Evolutionary conservation across 2,888 invertebrate species (phyloP), one percentile per base, ranked within the genome.

Genomic region (Rhynchonema sp.): DNA sequence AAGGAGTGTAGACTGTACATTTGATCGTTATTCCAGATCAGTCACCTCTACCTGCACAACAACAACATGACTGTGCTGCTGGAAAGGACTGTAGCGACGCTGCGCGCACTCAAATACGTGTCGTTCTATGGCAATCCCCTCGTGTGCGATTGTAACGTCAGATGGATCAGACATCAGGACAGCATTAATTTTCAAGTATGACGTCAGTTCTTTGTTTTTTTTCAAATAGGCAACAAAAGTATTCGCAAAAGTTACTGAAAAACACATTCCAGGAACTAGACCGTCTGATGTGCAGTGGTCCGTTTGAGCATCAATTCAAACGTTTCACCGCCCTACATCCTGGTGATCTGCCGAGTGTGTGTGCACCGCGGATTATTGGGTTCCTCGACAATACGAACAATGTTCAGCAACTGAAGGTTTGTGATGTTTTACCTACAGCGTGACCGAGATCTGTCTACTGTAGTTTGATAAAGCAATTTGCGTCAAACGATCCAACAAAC

Each of bases 61-160:
- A 75, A 75, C 63, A 68, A 70, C 55, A 67, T 78, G 23, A 64
- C 65, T 46, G 71, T 73, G n/a, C 61, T 78, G 49, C 30, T 58
- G 49, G 63, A 68, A 38, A 65, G 67, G 49, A 63, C 75, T 30
- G 64, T 69, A 2, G 63, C 66, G 1, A 65, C 66, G 22, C 65
- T 75, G 56, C 72, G 74, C 22, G 62, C 62, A 29, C 66, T 73
- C 38, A 65, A 66, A 53, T 66, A 70, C 61, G 67, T 76, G 28
- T 70, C 71, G 56, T 65, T 77, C 22, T 70, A 74, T 60, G 72
- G 73, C 57, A 77, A 77, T 64, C 76, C 75, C 6, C 65, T 77
- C 1, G 68, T 67, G 30, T 77, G 77, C 66, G 77, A 77, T 66
- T 77, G 77, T 64, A 77, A 77, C 66, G 66, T 70, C 3, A 62